Evolutionary conservation across 2,113 vertebrate genomes (phyloP), one percentile per base, ranked within the genome.

Genomic region (Ranitomeya variabilis): DNA sequence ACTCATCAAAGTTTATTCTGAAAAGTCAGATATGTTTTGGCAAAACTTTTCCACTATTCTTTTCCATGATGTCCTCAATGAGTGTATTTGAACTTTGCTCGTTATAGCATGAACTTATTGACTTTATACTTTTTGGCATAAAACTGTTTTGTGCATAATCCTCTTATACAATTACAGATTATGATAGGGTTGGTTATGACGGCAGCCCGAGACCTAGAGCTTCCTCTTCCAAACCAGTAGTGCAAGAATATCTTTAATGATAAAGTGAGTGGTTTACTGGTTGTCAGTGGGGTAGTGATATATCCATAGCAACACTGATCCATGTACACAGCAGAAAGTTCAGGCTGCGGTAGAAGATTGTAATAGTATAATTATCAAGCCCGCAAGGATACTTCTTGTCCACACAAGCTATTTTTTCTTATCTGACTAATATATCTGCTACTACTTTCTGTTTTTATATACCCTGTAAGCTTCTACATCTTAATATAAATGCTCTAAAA

Each of bases 231-330:
- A 79, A 57, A 79, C 77, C 77, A 79, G n/a, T 79, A 79, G 52
- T 79, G 77, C 77, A 79, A 79, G 77, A 79, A 79, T 79, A 57
- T 79, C 77, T 79, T 79, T 79, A 79, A 79, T 79, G 77, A 60
- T 81, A 60, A 81, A 60, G 79, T 37, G 0, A 81, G 55, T 60
- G 79, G 55, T 60, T 62, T 18, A 18, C 79, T 81, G 57, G 73
- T 31, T 79, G n/a, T 23, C 77, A 52, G 73, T 21, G 71, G 73
- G 37, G 18, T 52, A 76, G 73, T 45, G 37, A 45, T 21, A 52
- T 76, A 76, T 51, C 73, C 73, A 76, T 52, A 76, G 73, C 73
- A 76, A 19, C 73, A 52, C 73, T 9, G 45, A 76, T 21, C 26
- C 18, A 52, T 21, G 31, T 10, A 76, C 45, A 76, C 16, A 45